Conservation (phyloP, 2,113 vertebrate genomes). For the Calonectris borealis region DNA sequence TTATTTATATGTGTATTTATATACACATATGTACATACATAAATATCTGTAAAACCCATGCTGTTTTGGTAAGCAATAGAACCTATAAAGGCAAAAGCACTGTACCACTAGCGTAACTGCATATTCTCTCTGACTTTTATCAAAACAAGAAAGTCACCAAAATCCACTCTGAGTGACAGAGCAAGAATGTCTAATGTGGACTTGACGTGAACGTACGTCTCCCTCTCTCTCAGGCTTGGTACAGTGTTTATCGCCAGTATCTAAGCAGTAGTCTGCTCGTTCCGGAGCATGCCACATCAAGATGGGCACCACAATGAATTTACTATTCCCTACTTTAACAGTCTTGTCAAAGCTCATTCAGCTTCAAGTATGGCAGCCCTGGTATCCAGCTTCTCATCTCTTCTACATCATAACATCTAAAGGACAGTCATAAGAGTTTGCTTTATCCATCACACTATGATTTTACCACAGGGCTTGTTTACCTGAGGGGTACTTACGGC, state of each 20-base stretch:
- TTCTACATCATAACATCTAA: not conserved
- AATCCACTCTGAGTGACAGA: not conserved
- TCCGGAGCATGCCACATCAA: rapidly evolving
- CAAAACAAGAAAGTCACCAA: not conserved
- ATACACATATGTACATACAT: too few relatives aligned
- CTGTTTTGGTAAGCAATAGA: not conserved
- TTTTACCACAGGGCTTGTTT: not conserved
- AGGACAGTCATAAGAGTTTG: not conserved
- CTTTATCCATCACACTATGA: not conserved
- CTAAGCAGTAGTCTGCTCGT: not conserved
- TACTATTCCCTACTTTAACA: rapidly evolving
- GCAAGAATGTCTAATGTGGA: not conserved
- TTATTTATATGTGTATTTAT: not conserved
- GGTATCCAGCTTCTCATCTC: not conserved
- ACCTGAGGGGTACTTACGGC: not conserved
- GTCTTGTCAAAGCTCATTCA: not conserved
- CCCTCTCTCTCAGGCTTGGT: not conserved
- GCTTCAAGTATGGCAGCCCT: not conserved
- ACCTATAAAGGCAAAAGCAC: not conserved
- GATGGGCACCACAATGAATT: not conserved
- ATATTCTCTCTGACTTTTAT: not conserved
- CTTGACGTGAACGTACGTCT: not conserved
- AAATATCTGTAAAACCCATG: not conserved
- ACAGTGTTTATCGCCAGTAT: not conserved
- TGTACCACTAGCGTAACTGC: not conserved